Percentiles rank a stretch among this genome's conserved stretches.
These are phyloP conservation scores for Epinotia bilunana DNA, from an alignment of 2,888 invertebrate genomes.

Conservation along the genomic window DNA sequence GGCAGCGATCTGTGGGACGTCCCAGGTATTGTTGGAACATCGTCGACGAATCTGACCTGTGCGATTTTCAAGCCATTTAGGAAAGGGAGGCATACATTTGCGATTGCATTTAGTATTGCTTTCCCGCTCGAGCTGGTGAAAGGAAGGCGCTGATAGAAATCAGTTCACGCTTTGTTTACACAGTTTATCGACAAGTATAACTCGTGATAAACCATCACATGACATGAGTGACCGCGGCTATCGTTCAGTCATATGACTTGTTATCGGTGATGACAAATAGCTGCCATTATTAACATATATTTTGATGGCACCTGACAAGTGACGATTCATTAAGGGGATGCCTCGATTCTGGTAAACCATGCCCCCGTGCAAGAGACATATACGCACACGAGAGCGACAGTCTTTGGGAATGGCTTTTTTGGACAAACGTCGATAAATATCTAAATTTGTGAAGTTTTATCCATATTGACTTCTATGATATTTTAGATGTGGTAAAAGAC, in stretches of 20 bases:
- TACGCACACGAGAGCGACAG: too few relatives aligned
- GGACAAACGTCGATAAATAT: too few relatives aligned
- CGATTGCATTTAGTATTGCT: background rate
- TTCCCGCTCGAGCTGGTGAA: background rate
- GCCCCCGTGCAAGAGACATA: too few relatives aligned
- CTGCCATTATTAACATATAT: slow-evolving; percentile 33
- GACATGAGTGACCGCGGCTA: slow-evolving; percentile 67
- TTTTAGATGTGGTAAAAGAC: too few relatives aligned
- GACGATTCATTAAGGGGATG: slow-evolving; percentile 1
- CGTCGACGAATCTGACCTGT: too few relatives aligned
- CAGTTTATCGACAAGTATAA: slow-evolving; percentile 52
- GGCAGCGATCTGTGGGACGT: too few relatives aligned
- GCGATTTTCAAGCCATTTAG: background rate
- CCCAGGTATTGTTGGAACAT: too few relatives aligned
- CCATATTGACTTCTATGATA: too few relatives aligned
- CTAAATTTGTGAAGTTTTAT: too few relatives aligned
- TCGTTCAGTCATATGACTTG: slow-evolving; percentile 67
- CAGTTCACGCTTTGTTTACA: slow-evolving; percentile 50
- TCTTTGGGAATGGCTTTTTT: too few relatives aligned
- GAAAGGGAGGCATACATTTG: background rate
- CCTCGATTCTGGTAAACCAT: too few relatives aligned
- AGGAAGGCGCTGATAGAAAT: background rate
- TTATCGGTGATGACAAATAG: slow-evolving; percentile 53
- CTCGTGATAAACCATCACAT: slow-evolving; percentile 57
- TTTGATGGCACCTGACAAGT: slow-evolving; percentile 32